These are phyloP conservation scores for Phortica okadai DNA, from an alignment of 2,888 invertebrate species.

Conservation along the genomic window DNA sequence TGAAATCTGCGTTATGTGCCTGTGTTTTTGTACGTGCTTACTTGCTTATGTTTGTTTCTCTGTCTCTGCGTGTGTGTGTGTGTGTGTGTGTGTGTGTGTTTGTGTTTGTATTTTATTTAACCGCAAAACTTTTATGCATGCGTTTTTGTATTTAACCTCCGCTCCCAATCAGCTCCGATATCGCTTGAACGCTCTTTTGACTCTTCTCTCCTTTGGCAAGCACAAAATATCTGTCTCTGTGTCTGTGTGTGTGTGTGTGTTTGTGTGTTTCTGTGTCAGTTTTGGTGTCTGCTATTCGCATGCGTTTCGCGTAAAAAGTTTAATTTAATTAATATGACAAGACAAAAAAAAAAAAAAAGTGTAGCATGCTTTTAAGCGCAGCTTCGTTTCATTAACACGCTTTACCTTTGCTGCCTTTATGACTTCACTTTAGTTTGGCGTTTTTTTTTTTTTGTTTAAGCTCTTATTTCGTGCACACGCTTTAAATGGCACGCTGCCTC, in stretches of 20 bases:
- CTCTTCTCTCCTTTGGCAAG: not conserved
- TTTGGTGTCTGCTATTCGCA: not conserved
- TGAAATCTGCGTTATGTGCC: not conserved
- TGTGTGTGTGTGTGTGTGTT: not conserved
- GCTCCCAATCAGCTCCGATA: not conserved
- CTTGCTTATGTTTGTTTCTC: not conserved
- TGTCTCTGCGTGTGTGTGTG: not conserved
- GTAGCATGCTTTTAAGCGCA: not conserved
- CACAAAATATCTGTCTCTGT: not conserved
- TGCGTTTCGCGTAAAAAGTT: not conserved
- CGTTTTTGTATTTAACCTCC: too few relatives aligned
- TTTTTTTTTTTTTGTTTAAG: not conserved
- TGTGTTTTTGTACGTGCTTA: not conserved
- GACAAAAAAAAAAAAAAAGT: not conserved
- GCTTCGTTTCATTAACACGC: not conserved
- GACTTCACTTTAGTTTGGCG: not conserved
- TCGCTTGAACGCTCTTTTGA: not conserved
- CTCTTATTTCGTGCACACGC: too few relatives aligned
- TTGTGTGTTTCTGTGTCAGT: not conserved
- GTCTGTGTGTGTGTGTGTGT: not conserved
- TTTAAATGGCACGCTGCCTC: too few relatives aligned
- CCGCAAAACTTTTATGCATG: slow-evolving; percentile 8
- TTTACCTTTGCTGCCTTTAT: not conserved
- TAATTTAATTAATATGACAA: not conserved
- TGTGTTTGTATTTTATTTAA: slow-evolving; percentile 1